phyloP scores from a whole-genome alignment of 2,888 invertebrate species.

The Melangyna quadrimaculata region DNA sequence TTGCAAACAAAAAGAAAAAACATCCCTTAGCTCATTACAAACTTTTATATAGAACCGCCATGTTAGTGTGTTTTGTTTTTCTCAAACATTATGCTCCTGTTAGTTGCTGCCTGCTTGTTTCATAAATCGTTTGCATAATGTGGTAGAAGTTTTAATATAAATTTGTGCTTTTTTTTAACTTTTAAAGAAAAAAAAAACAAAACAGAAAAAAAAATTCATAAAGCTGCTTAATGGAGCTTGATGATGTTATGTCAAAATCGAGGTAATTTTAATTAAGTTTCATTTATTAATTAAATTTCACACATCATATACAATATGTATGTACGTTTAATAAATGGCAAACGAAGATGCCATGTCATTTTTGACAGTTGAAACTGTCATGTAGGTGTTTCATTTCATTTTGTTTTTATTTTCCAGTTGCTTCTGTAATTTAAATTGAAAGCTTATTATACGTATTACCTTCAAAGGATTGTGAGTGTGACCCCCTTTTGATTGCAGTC shows the following conservation, averaged over 20 bases:
- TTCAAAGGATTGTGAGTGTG: constrained; percentile 9
- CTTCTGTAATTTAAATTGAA: constrained; percentile 47
- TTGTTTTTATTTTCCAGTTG: not conserved
- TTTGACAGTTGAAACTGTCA: constrained; percentile 32
- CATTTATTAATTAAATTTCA: constrained; percentile 38
- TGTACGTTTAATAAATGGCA: no score
- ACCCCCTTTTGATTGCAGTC: constrained; percentile 29
- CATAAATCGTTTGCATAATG: constrained; percentile 61
- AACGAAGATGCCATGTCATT: constrained; percentile 6
- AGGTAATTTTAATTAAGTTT: not conserved
- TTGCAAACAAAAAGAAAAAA: not conserved
- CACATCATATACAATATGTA: no score
- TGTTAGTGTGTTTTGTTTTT: not conserved
- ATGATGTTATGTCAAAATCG: constrained; percentile 25
- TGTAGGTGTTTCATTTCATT: not conserved
- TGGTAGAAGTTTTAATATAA: constrained; percentile 51
- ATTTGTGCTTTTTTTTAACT: constrained; percentile 2
- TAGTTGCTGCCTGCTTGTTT: constrained; percentile 5
- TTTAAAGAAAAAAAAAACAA: not conserved
- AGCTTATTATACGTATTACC: not conserved
- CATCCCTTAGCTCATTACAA: constrained; percentile 28
- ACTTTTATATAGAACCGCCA: not conserved
- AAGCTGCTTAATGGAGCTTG: constrained; percentile 30
- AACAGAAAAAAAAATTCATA: not conserved
- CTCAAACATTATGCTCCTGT: not conserved